A percentile compares a stretch with the other conserved stretches of the same genome.
Evolutionary conservation across 2,797 vertebrate species (phyloP).

Genomic region (Leptatherina wallacei): DNA sequence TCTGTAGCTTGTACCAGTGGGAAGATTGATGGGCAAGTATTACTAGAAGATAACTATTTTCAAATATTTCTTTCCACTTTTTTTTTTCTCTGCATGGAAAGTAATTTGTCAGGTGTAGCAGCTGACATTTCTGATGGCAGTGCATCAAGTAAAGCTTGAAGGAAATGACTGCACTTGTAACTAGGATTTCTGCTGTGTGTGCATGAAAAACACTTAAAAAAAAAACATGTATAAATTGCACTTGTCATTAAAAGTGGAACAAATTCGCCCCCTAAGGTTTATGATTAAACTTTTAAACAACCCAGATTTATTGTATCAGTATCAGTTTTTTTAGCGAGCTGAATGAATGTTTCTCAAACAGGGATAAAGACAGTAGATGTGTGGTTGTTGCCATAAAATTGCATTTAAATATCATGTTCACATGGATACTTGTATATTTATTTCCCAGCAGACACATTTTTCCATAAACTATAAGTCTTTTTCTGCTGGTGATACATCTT

Average conservation of each 20-base stretch:
- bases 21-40: slow-evolving; percentile 51
- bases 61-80: slow-evolving; percentile 26
- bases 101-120: slow-evolving; percentile 49
- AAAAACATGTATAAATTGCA: slow-evolving; percentile 35
- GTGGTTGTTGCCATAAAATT: not conserved
- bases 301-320: slow-evolving; percentile 5
- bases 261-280: slow-evolving; percentile 30
- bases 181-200: slow-evolving; percentile 4
- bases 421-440: slow-evolving; percentile 22
- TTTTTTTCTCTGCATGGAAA: slow-evolving; percentile 12
- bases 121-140: slow-evolving; percentile 48
- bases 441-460: slow-evolving; percentile 45
- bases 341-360: no score
- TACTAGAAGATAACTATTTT: slow-evolving; percentile 42
- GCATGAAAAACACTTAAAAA: slow-evolving; percentile 15
- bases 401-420: not conserved
- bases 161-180: slow-evolving; percentile 30
- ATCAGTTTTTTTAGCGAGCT: not conserved
- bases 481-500: not conserved
- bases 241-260: slow-evolving; percentile 21
- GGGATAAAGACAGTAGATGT: no score
- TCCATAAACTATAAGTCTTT: slow-evolving; percentile 37
- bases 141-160: slow-evolving; percentile 38
- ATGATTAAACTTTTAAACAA: slow-evolving; percentile 44
- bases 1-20: slow-evolving; percentile 25